phyloP scores from a whole-genome alignment of 2,888 invertebrate species.

The Eulithis testata region DNA sequence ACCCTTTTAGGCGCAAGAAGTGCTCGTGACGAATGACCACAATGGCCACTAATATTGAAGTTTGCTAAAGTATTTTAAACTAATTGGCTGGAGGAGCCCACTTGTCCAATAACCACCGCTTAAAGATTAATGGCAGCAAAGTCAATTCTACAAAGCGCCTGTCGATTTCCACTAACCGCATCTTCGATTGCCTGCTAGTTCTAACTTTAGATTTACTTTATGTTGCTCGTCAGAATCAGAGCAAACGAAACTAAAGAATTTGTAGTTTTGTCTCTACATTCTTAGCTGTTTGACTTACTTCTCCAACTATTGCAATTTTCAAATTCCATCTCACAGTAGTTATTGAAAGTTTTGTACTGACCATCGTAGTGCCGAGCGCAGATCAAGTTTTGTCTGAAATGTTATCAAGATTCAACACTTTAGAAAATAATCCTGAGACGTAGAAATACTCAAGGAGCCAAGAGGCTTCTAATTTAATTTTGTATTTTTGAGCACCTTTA shows the following conservation, averaged over 20 bases:
- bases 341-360: slow-evolving; percentile 60
- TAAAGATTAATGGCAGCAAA: not conserved
- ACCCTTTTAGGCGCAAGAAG: too few relatives aligned
- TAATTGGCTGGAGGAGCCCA: not conserved
- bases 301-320: slow-evolving; percentile 76
- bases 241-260: too few relatives aligned
- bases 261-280: too few relatives aligned
- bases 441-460: too few relatives aligned
- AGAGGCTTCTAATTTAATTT: too few relatives aligned
- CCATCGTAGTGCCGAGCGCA: slow-evolving; percentile 75
- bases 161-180: not conserved
- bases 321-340: slow-evolving; percentile 70
- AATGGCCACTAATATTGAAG: too few relatives aligned
- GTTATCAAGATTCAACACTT: not conserved
- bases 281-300: slow-evolving; percentile 51
- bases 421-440: too few relatives aligned
- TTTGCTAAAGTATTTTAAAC: not conserved
- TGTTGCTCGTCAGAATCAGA: too few relatives aligned
- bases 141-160: not conserved
- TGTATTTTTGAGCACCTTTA: not conserved
- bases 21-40: too few relatives aligned
- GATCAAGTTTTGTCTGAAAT: slow-evolving; percentile 51
- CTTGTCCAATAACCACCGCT: not conserved
- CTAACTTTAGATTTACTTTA: too few relatives aligned
- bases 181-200: too few relatives aligned